Evolutionary conservation across 2,888 invertebrate genomes (phyloP).

Genomic region (Drosophila buzzatii): DNA sequence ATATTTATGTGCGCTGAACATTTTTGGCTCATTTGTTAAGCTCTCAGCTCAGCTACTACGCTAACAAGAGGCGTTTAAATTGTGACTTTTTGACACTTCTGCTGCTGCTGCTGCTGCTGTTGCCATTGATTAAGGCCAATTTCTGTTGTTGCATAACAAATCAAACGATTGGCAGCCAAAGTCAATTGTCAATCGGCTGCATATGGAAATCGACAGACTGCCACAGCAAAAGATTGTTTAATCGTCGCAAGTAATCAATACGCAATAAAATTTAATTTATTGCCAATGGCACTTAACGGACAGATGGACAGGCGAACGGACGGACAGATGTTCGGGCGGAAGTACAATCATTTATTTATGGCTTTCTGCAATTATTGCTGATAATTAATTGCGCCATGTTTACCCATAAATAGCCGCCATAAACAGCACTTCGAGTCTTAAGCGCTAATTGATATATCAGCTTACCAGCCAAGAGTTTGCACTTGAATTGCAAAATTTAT

Average conservation of each 20-base stretch:
- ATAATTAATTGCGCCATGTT: slow-evolving; percentile 33
- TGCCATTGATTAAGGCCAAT: slow-evolving; percentile 63
- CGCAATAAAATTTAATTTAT: slow-evolving; percentile 20
- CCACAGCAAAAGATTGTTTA: slow-evolving; percentile 18
- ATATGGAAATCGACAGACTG: slow-evolving; percentile 1
- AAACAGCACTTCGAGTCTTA: slow-evolving; percentile 26
- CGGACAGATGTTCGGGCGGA: background rate
- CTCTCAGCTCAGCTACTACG: slow-evolving; percentile 26
- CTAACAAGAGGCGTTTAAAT: slow-evolving; percentile 7
- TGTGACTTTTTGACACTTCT: slow-evolving; percentile 46
- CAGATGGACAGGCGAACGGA: background rate
- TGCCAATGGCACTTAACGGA: slow-evolving; percentile 14
- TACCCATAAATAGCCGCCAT: slow-evolving; percentile 14
- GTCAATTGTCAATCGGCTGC: slow-evolving; percentile 10
- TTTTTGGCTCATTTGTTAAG: slow-evolving; percentile 46
- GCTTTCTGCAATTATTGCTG: slow-evolving; percentile 14
- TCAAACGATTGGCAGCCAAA: slow-evolving; percentile 54
- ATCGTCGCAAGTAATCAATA: slow-evolving; percentile 23
- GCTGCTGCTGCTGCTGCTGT: slow-evolving; percentile 18
- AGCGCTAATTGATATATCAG: slow-evolving; percentile 13
- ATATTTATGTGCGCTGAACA: background rate
- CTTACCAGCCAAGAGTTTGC: background rate
- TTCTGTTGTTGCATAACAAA: slow-evolving; percentile 48
- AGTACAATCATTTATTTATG: slow-evolving; percentile 21
- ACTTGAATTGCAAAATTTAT: background rate